phyloP scores from a whole-genome alignment of 2,113 vertebrate species.

The Telmatochromis brichardi region DNA sequence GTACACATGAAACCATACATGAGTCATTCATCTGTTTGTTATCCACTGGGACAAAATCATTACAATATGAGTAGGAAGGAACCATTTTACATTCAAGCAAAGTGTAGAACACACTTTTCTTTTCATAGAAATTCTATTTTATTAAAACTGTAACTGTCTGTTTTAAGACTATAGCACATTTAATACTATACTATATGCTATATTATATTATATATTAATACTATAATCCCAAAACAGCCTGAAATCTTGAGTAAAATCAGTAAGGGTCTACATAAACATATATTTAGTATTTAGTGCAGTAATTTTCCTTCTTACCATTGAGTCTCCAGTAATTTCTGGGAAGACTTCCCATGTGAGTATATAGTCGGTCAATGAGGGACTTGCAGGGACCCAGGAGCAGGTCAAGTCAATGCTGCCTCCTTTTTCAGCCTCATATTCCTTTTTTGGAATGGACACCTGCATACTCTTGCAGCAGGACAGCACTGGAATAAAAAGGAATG shows the following conservation, averaged over 20 bases:
- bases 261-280: neutral
- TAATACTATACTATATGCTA: neutral
- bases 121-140: neutral
- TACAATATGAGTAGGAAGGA: neutral
- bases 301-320: slow-evolving; percentile 26
- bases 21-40: neutral
- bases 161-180: neutral
- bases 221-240: neutral
- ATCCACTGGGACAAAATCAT: neutral
- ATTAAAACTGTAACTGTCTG: neutral
- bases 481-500: slow-evolving; percentile 54
- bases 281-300: neutral
- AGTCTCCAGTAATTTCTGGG: neutral
- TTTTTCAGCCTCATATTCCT: slow-evolving; percentile 51
- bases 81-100: neutral
- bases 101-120: neutral
- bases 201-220: neutral
- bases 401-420: slow-evolving; percentile 61
- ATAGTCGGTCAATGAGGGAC: accelerated
- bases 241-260: neutral
- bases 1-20: neutral
- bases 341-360: slow-evolving; percentile 59
- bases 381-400: slow-evolving; percentile 67
- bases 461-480: slow-evolving; percentile 59
- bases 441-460: slow-evolving; percentile 60